Conservation (phyloP, 2,888 invertebrate species). For the Phyto melanocephala region DNA sequence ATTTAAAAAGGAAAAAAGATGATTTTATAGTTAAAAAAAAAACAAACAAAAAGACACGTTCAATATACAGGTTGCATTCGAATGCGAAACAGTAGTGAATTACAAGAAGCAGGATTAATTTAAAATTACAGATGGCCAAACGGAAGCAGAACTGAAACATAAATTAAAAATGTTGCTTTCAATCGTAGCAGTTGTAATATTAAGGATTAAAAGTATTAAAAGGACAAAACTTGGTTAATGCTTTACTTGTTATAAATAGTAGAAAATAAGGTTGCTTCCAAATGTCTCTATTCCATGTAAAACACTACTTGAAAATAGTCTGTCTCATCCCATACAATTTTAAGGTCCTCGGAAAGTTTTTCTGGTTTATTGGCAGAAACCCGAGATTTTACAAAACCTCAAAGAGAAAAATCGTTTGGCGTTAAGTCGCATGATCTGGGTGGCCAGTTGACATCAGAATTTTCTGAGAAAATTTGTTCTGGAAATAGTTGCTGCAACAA, state of each 20-base stretch:
- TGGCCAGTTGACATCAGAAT: too few species aligned
- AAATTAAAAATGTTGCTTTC: not conserved
- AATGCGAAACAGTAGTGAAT: slow-evolving; percentile 27
- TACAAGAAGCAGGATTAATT: slow-evolving; percentile 3
- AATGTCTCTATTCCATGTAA: not conserved
- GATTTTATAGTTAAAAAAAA: slow-evolving; percentile 39
- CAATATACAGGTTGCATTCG: not conserved
- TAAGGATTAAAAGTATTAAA: not conserved
- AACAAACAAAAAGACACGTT: not conserved
- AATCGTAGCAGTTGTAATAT: not conserved
- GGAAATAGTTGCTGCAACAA: too few species aligned
- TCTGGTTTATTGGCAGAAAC: too few species aligned
- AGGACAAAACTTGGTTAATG: not conserved
- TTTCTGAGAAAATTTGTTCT: too few species aligned
- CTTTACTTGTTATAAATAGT: not conserved
- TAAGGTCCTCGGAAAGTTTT: too few species aligned
- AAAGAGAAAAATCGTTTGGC: too few species aligned
- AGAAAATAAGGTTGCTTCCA: not conserved
- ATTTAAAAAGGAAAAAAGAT: slow-evolving; percentile 45
- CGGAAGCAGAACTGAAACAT: not conserved
- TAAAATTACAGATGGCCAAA: not conserved
- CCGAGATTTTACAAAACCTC: too few species aligned
- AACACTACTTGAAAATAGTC: too few species aligned
- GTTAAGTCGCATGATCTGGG: too few species aligned
- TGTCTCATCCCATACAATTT: too few species aligned